Percentiles rank a stretch among this genome's conserved stretches.
Evolutionary conservation across 1,140 invertebrate genomes (phyloP).

Genomic region (Acromyrmex echinatior): DNA sequence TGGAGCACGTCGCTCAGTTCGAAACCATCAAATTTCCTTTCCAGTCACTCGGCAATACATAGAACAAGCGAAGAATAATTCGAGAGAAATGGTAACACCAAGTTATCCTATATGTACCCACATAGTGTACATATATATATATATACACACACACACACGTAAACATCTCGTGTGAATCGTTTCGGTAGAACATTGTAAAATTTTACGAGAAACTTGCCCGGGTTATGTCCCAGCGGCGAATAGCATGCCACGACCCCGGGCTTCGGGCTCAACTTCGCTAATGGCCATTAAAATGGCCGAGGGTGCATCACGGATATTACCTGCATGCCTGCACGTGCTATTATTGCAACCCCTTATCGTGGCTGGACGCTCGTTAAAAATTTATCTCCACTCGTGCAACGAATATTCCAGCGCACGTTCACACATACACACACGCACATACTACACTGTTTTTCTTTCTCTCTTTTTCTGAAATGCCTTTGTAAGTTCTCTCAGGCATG

Average conservation of each 20-base stretch:
- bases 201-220: conserved; percentile 43
- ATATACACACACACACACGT: not conserved
- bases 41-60: not conserved
- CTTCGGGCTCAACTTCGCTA: conserved; percentile 36
- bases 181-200: conserved; percentile 7
- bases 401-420: not conserved
- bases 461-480: not conserved
- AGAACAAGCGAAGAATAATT: conserved; percentile 1
- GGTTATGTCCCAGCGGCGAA: conserved; percentile 1
- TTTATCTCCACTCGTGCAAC: conserved; percentile 21
- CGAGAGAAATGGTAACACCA: not conserved
- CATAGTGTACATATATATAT: not conserved
- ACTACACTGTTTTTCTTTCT: not conserved
- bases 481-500: not conserved
- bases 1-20: not conserved
- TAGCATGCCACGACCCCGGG: not conserved
- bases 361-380: conserved; percentile 47
- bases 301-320: conserved; percentile 47
- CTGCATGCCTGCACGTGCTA: conserved; percentile 22
- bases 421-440: not conserved
- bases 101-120: not conserved
- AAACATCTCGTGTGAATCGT: not conserved
- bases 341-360: conserved; percentile 39
- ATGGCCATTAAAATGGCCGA: conserved; percentile 39
- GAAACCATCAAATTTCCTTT: conserved; percentile 1